These are phyloP conservation scores for Nesometra sesokonis DNA, from an alignment of 35 echinoderm and acorn worm genomes.

Conservation along the genomic window DNA sequence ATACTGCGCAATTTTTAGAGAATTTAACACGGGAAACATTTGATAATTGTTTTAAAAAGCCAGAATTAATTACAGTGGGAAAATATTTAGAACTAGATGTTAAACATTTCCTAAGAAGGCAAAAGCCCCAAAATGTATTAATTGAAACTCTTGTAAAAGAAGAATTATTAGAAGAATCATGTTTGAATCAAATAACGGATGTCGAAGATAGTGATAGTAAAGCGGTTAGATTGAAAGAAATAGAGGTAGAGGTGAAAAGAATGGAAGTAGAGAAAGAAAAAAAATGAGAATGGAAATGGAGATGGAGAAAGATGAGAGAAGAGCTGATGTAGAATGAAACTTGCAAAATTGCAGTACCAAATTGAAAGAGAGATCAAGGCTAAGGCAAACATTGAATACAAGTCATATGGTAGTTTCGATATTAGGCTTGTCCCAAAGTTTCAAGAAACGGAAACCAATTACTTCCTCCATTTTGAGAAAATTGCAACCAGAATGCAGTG, in stretches of 20 bases:
- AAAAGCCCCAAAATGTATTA: background rate
- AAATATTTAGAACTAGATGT: background rate
- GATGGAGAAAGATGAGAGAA: no score
- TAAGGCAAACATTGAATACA: background rate
- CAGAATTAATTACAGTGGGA: background rate
- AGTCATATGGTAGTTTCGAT: no score
- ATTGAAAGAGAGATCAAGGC: no score
- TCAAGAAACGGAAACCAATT: background rate
- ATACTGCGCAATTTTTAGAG: no score
- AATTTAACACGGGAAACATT: background rate
- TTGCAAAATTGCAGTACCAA: no score
- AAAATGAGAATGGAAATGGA: no score
- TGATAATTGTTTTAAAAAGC: background rate
- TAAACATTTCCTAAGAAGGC: background rate
- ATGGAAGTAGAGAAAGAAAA: no score
- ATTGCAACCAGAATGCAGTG: background rate
- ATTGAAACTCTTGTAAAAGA: conserved; percentile 1
- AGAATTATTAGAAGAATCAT: background rate
- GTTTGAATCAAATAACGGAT: background rate
- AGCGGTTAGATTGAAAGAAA: no score
- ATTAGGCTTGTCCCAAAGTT: background rate
- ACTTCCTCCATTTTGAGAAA: background rate
- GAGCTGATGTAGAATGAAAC: no score
- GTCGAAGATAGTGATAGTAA: background rate
- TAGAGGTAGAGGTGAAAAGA: no score